Evolutionary conservation across 2,888 invertebrate species (phyloP), one percentile per base, ranked within the genome.

Genomic region (Zele albiditarsus): DNA sequence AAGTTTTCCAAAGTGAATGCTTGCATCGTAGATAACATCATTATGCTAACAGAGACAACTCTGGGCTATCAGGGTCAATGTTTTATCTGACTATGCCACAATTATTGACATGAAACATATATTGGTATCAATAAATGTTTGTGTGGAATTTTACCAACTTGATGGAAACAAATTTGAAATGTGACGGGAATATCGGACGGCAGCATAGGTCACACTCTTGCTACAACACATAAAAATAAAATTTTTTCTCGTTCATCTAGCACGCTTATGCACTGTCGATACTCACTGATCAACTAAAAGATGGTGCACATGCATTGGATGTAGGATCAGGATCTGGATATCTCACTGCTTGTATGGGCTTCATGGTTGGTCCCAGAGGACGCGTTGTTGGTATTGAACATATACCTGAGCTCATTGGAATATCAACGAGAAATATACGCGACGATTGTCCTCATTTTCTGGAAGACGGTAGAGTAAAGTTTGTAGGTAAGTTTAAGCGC

Each of bases 251-350:
- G 67, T 12, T 49, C 65, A 80, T 79, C n/a, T 86, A 96, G 96
- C 98, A 98, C 90, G 98, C 97, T 0, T 95, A 96, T 90, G 98
- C 97, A 16, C 90, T 98, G 84, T 97, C 98, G 89, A 92, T 94
- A 78, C 91, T 98, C 63, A 93, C 94, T 81, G 93, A 95, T 80
- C 95, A 96, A 80, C 90, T 98, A 66, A 79, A 85, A 82, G 81
- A 90, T 84, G 92, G 91, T 5, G 89, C 90, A 20, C 90, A 86
- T 79, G 91, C 89, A 12, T 84, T 93, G 73, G 92, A 92, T 83
- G 91, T 93, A 68, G 92, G 92, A 14, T 92, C 91, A 14, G 92
- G 92, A 8, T 91, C 91, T 71, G 92, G 92, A 10, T 92, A 92
- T 82, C 86, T 93, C 31, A 91, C 92, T 0, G 91, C 90, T 8